These are phyloP conservation scores for Halisarca cf. caerulea DNA, from an alignment of 37 sponge, comb jelly and placozoan species.

Conservation along the genomic window DNA sequence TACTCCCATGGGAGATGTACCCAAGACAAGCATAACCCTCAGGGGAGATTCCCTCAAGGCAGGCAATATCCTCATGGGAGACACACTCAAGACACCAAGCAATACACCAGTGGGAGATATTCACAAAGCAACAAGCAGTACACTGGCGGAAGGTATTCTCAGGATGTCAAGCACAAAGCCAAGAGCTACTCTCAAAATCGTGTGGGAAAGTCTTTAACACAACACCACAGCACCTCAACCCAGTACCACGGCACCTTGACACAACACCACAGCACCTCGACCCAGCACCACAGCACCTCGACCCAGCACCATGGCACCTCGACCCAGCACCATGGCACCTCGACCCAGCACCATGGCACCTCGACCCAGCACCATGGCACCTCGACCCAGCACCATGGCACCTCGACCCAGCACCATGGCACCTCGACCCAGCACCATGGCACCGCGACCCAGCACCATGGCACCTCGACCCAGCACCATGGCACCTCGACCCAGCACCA, in stretches of 20 bases:
- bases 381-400: neutral
- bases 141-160: too few species aligned
- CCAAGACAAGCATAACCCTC: too few species aligned
- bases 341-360: neutral
- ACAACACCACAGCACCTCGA: neutral
- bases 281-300: neutral
- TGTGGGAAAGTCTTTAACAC: neutral
- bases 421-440: neutral
- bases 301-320: neutral
- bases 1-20: too few species aligned
- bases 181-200: constrained; percentile 5
- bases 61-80: too few species aligned
- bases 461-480: neutral
- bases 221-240: neutral
- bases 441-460: neutral
- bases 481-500: neutral
- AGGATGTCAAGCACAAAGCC: too few species aligned
- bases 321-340: neutral
- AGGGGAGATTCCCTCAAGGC: too few species aligned
- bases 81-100: too few species aligned
- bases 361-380: neutral
- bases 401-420: neutral
- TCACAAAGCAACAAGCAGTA: too few species aligned
- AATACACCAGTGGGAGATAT: too few species aligned
- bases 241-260: neutral